Evolutionary conservation across 1,140 invertebrate species (phyloP).

Genomic region (Hypothenemus hampei): DNA sequence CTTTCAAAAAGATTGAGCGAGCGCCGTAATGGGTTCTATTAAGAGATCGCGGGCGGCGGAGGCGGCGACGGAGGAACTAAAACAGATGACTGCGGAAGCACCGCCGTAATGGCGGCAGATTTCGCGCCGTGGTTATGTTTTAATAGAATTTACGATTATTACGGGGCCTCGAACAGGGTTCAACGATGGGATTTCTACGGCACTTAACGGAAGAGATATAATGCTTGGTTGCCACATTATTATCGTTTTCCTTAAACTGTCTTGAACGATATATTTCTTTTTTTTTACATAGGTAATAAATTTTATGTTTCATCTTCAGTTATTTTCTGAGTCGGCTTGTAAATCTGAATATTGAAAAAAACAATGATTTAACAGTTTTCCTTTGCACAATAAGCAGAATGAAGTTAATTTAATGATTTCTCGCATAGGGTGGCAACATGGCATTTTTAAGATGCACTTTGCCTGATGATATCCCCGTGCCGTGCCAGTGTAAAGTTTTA

Average conservation of each 20-base stretch:
- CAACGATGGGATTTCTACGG: conserved; percentile 1
- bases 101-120: conserved; percentile 48
- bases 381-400: too few species aligned
- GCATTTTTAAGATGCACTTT: conserved; percentile 4
- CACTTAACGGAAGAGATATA: neutral
- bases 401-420: neutral
- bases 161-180: conserved; percentile 35
- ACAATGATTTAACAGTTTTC: too few species aligned
- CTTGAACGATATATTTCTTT: too few species aligned
- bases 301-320: too few species aligned
- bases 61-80: conserved; percentile 36
- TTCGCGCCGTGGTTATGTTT: conserved; percentile 49
- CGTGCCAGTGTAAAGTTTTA: neutral
- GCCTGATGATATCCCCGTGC: neutral
- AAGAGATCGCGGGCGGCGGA: conserved; percentile 21
- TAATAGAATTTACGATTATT: conserved; percentile 51
- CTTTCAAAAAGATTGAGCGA: conserved; percentile 46
- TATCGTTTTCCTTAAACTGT: too few species aligned
- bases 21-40: conserved; percentile 37
- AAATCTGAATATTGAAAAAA: too few species aligned
- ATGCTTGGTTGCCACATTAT: conserved; percentile 8
- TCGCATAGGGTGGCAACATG: neutral
- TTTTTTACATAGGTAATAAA: too few species aligned
- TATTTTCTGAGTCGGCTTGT: too few species aligned
- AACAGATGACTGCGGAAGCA: conserved; percentile 45